These are phyloP conservation scores for Scophthalmus maximus DNA, from an alignment of 2,113 vertebrate species.

Conservation along the genomic window DNA sequence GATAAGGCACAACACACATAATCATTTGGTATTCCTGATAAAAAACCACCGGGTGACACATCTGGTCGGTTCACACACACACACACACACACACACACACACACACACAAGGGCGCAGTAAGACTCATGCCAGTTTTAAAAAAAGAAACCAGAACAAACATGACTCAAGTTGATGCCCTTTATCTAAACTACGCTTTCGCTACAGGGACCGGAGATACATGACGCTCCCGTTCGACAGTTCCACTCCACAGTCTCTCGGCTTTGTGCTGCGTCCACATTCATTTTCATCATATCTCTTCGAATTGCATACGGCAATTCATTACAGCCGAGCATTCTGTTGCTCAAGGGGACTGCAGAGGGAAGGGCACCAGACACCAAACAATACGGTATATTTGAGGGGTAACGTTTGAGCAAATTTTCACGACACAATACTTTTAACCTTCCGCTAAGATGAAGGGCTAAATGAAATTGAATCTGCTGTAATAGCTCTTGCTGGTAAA, in stretches of 20 bases:
- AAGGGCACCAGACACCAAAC: slow-evolving; percentile 17
- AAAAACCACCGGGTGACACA: not conserved
- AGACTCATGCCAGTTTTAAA: slow-evolving; percentile 35
- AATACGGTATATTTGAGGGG: slow-evolving; percentile 24
- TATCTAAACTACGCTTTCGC: slow-evolving; percentile 34
- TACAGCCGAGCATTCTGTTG: slow-evolving; percentile 54
- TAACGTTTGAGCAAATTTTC: slow-evolving; percentile 42
- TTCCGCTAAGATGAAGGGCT: slow-evolving; percentile 5
- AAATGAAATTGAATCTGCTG: slow-evolving; percentile 39
- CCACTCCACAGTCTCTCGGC: slow-evolving; percentile 7
- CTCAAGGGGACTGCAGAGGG: slow-evolving; percentile 60
- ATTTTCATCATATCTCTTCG: slow-evolving; percentile 69
- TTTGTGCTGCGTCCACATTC: slow-evolving; percentile 58
- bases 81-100: slow-evolving; percentile 5
- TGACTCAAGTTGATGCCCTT: slow-evolving; percentile 57
- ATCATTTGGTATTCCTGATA: slow-evolving; percentile 19
- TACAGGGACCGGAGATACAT: slow-evolving; percentile 11
- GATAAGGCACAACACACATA: slow-evolving; percentile 6
- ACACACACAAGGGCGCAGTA: slow-evolving; percentile 18
- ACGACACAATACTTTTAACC: slow-evolving; percentile 23
- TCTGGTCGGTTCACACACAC: too few species aligned
- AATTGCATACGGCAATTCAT: slow-evolving; percentile 59
- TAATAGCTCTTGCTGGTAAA: slow-evolving; percentile 31
- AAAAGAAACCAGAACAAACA: slow-evolving; percentile 51
- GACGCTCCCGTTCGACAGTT: slow-evolving; percentile 28